Evolutionary conservation across 2,113 vertebrate genomes (phyloP).

Genomic region (Laticauda laticaudata): DNA sequence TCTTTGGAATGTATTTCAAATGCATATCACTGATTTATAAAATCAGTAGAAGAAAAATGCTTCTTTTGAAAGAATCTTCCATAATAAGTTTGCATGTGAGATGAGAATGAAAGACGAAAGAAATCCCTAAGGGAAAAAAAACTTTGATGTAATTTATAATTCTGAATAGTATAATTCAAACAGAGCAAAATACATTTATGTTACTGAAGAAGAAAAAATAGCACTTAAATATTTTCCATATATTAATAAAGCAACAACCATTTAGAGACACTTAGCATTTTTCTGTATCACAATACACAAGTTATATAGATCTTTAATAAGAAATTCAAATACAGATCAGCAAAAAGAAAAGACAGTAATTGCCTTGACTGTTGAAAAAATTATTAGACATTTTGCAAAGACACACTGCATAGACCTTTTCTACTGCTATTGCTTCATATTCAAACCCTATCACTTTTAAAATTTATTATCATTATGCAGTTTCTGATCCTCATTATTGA

Average conservation of each 20-base stretch:
- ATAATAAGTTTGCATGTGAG: not conserved
- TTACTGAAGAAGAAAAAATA: not conserved
- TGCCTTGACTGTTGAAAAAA: not conserved
- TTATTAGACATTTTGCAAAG: not conserved
- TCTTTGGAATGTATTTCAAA: not conserved
- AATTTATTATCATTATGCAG: not conserved
- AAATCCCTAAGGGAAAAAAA: not conserved
- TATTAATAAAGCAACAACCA: not conserved
- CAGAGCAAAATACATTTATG: not conserved
- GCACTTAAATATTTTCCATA: not conserved
- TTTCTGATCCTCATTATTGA: not conserved
- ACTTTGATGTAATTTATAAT: not conserved
- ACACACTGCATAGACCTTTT: not conserved
- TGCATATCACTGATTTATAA: not conserved
- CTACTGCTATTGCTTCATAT: not conserved
- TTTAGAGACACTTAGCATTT: not conserved
- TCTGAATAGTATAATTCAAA: not conserved
- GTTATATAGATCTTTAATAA: not conserved
- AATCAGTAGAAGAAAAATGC: not conserved
- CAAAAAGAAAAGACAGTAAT: not conserved
- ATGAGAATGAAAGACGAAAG: not conserved
- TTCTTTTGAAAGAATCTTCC: constrained; percentile 21
- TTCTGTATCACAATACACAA: not conserved
- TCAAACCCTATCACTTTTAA: not conserved
- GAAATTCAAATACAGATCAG: not conserved